A percentile compares a stretch with the other conserved stretches of the same genome.
These are phyloP conservation scores for Bucco capensis DNA, from an alignment of 2,113 vertebrate species.

Conservation along the genomic window DNA sequence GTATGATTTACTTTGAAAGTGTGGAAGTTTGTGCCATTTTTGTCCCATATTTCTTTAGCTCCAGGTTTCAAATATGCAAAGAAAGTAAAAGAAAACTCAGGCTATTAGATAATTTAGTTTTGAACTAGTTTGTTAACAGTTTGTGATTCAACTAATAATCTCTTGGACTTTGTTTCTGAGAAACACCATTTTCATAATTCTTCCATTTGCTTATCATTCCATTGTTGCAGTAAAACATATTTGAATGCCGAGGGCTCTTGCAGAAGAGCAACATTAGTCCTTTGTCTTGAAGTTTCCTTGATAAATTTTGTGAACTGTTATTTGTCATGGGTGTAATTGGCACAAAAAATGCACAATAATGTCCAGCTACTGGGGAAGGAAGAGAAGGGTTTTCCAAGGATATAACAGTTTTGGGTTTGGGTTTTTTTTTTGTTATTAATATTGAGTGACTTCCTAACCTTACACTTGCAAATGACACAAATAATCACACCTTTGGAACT, in stretches of 20 bases:
- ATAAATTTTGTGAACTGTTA: neutral
- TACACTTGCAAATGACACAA: neutral
- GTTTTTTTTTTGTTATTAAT: too few relatives aligned
- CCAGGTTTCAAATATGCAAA: neutral
- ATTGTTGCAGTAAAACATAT: neutral
- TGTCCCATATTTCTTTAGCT: neutral
- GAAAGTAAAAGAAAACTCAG: neutral
- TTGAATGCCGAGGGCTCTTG: neutral
- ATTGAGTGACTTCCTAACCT: too few relatives aligned
- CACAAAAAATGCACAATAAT: neutral
- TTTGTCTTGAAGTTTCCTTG: neutral
- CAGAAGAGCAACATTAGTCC: neutral
- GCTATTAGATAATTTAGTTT: neutral
- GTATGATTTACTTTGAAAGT: neutral
- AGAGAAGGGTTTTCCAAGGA: neutral
- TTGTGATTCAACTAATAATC: neutral
- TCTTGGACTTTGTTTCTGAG: neutral
- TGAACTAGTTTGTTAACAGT: neutral
- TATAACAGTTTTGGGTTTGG: neutral
- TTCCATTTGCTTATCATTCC: neutral
- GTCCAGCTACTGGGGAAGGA: neutral
- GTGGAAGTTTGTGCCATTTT: neutral
- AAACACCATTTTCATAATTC: neutral
- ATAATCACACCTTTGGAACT: neutral
- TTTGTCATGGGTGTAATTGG: neutral